These are phyloP conservation scores for Zaprionus capensis DNA, from an alignment of 1,140 invertebrate species.

Conservation along the genomic window DNA sequence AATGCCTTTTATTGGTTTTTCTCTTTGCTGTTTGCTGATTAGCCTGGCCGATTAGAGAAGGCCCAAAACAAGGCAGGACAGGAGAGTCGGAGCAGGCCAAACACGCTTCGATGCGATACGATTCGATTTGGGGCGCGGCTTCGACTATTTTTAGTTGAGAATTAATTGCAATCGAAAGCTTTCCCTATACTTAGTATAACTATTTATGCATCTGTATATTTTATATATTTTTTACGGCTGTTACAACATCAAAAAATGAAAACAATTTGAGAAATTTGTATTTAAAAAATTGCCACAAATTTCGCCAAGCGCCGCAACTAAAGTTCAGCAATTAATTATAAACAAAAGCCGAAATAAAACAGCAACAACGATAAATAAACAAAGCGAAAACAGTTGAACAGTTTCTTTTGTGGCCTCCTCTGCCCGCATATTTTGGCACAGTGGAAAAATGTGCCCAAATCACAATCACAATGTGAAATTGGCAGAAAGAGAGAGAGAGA, in stretches of 20 bases:
- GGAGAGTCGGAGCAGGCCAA: no score
- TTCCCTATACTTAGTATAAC: background rate
- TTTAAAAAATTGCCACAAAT: constrained; percentile 25
- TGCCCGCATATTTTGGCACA: constrained; percentile 20
- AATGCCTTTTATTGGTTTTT: constrained; percentile 79
- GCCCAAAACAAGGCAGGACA: constrained; percentile 3
- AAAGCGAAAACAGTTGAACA: background rate
- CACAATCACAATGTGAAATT: constrained; percentile 38
- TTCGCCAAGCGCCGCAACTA: constrained; percentile 22
- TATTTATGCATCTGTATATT: background rate
- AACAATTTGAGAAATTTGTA: constrained; percentile 18
- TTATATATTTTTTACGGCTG: constrained; percentile 15
- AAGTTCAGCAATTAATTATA: constrained; percentile 42
- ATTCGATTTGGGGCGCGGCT: constrained; percentile 44
- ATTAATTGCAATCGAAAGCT: constrained; percentile 8
- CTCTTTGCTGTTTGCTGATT: constrained; percentile 70
- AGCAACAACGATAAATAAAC: constrained; percentile 8
- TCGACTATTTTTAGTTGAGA: constrained; percentile 1
- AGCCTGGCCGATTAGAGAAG: constrained; percentile 50
- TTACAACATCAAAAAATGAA: constrained; percentile 4
- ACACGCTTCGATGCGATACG: background rate
- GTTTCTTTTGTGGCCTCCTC: constrained; percentile 4
- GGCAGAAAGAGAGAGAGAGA: constrained; percentile 13
- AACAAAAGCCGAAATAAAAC: constrained; percentile 28
- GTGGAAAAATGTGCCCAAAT: constrained; percentile 30